These are phyloP conservation scores for Phylloscopus collybita DNA, from an alignment of 2,797 vertebrate species.

Conservation along the genomic window DNA sequence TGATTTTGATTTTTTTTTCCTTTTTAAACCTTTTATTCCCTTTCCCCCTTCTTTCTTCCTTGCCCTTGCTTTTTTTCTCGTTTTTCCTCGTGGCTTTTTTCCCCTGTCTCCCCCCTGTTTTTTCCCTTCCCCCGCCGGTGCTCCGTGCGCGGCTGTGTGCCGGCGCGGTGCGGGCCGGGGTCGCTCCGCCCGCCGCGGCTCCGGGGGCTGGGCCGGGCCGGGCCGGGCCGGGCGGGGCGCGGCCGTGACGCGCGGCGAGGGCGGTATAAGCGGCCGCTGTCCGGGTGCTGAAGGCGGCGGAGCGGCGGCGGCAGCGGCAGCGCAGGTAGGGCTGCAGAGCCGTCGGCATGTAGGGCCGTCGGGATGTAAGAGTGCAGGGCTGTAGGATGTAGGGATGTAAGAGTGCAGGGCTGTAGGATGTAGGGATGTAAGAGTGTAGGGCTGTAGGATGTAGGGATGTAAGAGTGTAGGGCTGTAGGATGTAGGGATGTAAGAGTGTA, in stretches of 20 bases:
- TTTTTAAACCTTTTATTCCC: background rate
- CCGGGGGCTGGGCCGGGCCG: background rate
- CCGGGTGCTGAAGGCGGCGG: constrained; percentile 84
- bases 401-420: too few species aligned
- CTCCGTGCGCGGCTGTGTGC: too few species aligned
- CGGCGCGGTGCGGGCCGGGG: too few species aligned
- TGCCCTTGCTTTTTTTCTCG: background rate
- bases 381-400: background rate
- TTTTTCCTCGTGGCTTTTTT: background rate
- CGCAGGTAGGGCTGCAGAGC: background rate
- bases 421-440: too few species aligned
- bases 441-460: too few species aligned
- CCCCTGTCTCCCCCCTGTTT: fast-evolving
- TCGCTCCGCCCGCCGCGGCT: too few species aligned
- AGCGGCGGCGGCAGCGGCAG: background rate
- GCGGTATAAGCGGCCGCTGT: constrained; percentile 87
- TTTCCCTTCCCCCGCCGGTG: fast-evolving
- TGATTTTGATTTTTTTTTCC: fast-evolving
- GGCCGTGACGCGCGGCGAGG: constrained; percentile 24
- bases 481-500: too few species aligned
- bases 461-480: too few species aligned
- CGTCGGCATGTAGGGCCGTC: background rate
- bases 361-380: too few species aligned
- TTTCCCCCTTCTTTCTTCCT: background rate
- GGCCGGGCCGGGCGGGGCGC: background rate